Base-by-base conservation (phyloP, 1,140 invertebrate species). In the Anagrus nilaparvatae region DNA sequence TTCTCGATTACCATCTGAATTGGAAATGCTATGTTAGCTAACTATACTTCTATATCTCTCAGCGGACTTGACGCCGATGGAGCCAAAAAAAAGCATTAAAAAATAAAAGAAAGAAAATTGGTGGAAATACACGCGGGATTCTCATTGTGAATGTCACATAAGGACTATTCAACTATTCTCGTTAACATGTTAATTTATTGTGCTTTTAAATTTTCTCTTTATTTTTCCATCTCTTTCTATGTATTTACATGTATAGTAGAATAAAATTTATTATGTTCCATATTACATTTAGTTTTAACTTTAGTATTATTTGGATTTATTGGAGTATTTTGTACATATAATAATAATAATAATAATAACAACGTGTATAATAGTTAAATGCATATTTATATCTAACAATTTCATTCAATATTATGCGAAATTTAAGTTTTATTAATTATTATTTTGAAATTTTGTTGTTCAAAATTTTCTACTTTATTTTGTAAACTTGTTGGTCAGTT, bases 171-270 rank as follows among this genome's bases (percentile, higher is more conserved):
- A 24, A 25, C 40, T 43, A 47, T 47, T 47, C 59, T 64, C 58
- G 58, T 64, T 65, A 66, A 56, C 55, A 63, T 63, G 58, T 53
- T 63, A 60, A 64, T 65, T 64, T 62, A 64, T 59, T 54, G 54
- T 52, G 48, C 50, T 52, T 51, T 59, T 59, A 56, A 61, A 60
- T 61, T 58, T 58, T 20, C 31, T 18, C n/a, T 20, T 21, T 48
- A 33, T 20, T 27, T 4, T 14, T 4, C 31, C 27, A 20, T 17
- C 27, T 39, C 40, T 46, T 24, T 18, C 24, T 32, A 40, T 40
- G n/a, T n/a, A n/a, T n/a, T n/a, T n/a, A n/a, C n/a, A n/a, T n/a
- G n/a, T n/a, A n/a, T n/a, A n/a, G n/a, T n/a, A n/a, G n/a, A n/a
- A n/a, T n/a, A n/a, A n/a, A n/a, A n/a, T n/a, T n/a, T n/a, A n/a